Percentiles rank a stretch among this genome's conserved stretches.
phyloP scores from a whole-genome alignment of 53 echinoderm and acorn worm species.

The Arbacia lixula region DNA sequence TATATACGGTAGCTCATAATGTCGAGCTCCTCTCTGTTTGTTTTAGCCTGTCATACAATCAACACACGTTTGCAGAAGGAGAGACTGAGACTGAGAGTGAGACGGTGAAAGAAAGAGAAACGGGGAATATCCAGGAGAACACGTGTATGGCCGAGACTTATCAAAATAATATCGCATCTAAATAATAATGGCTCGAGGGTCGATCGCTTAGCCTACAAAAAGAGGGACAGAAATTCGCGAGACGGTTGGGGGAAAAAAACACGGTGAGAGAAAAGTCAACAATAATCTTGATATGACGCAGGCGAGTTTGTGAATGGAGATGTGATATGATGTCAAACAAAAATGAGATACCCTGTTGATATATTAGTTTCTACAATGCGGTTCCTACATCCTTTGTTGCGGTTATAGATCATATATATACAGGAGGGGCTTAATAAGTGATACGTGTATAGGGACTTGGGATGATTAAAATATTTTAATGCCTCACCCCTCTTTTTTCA shows the following conservation, averaged over 20 bases:
- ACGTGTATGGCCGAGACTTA: slow-evolving; percentile 30
- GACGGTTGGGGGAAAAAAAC: background rate
- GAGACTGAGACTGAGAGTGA: no score
- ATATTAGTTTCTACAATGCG: slow-evolving; percentile 44
- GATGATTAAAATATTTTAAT: no score
- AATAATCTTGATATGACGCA: slow-evolving; percentile 30
- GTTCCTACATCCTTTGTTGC: no score
- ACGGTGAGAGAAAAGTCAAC: slow-evolving; percentile 7
- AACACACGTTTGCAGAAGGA: no score
- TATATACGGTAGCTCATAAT: no score
- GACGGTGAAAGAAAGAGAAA: background rate
- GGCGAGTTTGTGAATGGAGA: slow-evolving; percentile 2
- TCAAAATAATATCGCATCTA: slow-evolving; percentile 49
- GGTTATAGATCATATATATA: no score
- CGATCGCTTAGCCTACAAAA: slow-evolving; percentile 7
- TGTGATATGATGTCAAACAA: slow-evolving; percentile 7
- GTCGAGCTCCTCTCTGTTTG: no score
- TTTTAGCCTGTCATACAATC: slow-evolving; percentile 4
- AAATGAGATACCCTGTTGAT: slow-evolving; percentile 12
- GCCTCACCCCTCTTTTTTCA: no score
- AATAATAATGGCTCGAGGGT: slow-evolving; percentile 20
- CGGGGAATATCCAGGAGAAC: slow-evolving; percentile 1
- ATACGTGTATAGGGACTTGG: no score
- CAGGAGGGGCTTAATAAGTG: no score
- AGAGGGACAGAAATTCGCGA: no score